Evolutionary conservation across 92 coral and sea anemone genomes (phyloP).

Genomic region (Isaurus tuberculatus): DNA sequence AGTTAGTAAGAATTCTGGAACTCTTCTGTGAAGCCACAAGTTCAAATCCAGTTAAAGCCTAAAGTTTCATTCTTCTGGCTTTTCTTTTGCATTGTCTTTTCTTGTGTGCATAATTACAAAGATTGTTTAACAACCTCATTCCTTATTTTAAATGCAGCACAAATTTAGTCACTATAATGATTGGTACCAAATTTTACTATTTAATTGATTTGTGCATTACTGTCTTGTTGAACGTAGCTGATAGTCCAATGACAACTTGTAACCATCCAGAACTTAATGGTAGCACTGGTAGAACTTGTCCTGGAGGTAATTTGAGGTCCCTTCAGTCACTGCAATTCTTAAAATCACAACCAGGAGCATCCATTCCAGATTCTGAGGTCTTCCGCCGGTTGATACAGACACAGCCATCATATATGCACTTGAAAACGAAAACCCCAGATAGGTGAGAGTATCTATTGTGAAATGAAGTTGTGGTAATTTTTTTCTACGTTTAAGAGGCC

Average conservation of each 20-base stretch:
- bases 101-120: no score
- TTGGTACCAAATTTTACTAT: no score
- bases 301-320: constrained; percentile 55
- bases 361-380: constrained; percentile 21
- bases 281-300: constrained; percentile 26
- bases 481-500: no score
- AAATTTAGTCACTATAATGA: no score
- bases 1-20: no score
- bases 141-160: no score
- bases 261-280: constrained; percentile 59
- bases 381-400: constrained; percentile 18
- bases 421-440: constrained; percentile 40
- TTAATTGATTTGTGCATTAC: neutral
- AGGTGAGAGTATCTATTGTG: neutral
- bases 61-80: no score
- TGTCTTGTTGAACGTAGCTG: constrained; percentile 59
- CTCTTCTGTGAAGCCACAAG: no score
- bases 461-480: no score
- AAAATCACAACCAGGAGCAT: constrained; percentile 76
- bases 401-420: constrained; percentile 49
- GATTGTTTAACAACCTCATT: no score
- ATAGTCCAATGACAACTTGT: constrained; percentile 80
- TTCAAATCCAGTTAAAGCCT: no score
- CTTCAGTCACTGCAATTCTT: constrained; percentile 74
- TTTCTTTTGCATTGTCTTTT: no score